A percentile compares a stretch with the other conserved stretches of the same genome.
Conservation (phyloP, 2,113 vertebrate species). For the Euleptes europaea region DNA sequence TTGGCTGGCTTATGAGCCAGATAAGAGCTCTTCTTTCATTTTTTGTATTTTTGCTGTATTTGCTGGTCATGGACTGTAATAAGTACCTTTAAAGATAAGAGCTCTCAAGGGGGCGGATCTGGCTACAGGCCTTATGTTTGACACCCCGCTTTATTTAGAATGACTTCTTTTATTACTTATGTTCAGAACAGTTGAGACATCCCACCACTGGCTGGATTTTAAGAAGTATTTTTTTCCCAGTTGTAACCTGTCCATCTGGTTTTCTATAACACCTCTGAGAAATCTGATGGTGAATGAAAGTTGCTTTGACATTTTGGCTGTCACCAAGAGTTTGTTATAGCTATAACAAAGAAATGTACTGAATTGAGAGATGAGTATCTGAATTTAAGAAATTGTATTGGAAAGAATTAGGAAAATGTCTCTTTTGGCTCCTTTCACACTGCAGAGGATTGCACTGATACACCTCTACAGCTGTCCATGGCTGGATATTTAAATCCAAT, state of each 20-base stretch:
- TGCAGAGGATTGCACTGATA: background rate
- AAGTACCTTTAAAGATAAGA: no score
- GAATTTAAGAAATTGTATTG: background rate
- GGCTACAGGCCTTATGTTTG: no score
- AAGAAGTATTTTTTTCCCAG: background rate
- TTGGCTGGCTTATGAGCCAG: no score
- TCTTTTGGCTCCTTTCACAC: background rate
- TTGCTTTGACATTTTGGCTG: background rate
- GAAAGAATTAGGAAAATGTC: background rate
- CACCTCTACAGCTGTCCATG: background rate
- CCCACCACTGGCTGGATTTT: background rate
- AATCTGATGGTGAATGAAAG: background rate
- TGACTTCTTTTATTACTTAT: background rate
- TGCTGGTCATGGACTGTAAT: no score
- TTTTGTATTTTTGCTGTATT: no score
- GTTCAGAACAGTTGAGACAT: background rate
- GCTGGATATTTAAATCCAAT: background rate
- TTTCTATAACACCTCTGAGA: background rate
- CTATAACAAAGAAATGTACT: slow-evolving; percentile 13
- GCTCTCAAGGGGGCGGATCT: no score
- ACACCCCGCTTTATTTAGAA: no score
- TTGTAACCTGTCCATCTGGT: background rate
- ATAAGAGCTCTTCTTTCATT: no score
- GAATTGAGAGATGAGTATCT: slow-evolving; percentile 15
- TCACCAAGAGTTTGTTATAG: background rate